These are phyloP conservation scores for Chrysodeixis includens DNA, from an alignment of 2,888 invertebrate genomes.

Conservation along the genomic window DNA sequence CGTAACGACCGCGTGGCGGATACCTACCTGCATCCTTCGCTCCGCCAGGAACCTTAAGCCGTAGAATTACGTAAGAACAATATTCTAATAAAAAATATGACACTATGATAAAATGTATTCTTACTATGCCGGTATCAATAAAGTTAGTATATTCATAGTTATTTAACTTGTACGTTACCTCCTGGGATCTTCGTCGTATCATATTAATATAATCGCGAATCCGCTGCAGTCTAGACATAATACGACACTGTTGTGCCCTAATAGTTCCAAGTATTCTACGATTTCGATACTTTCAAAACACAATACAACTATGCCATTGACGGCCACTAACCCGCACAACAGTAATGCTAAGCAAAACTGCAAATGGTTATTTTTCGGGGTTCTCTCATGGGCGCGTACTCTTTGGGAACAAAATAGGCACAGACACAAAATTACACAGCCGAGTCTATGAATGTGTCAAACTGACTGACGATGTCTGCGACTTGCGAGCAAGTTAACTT, in stretches of 20 bases:
- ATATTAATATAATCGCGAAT: neutral
- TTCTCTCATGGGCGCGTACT: neutral
- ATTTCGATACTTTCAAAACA: neutral
- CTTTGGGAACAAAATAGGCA: conserved; percentile 1
- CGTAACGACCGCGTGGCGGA: conserved; percentile 78
- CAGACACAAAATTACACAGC: neutral
- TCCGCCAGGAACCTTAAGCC: conserved; percentile 45
- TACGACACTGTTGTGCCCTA: neutral
- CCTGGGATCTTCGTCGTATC: conserved; percentile 15
- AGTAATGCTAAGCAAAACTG: neutral
- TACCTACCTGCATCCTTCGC: conserved; percentile 35
- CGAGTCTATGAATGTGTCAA: neutral
- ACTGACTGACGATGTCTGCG: neutral
- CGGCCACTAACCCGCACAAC: conserved; percentile 18
- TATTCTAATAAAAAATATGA: conserved; percentile 49
- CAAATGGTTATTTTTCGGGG: neutral
- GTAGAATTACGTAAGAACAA: conserved; percentile 61
- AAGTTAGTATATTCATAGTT: neutral
- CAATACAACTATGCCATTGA: conserved; percentile 12
- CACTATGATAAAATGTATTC: conserved; percentile 24
- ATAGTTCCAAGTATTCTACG: neutral
- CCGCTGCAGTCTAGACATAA: conserved; percentile 38
- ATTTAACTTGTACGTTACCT: conserved; percentile 35
- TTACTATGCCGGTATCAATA: conserved; percentile 26
- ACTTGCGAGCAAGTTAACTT: neutral